Conservation (phyloP, 2,113 vertebrate species). For the Proterorhinus semilunaris region DNA sequence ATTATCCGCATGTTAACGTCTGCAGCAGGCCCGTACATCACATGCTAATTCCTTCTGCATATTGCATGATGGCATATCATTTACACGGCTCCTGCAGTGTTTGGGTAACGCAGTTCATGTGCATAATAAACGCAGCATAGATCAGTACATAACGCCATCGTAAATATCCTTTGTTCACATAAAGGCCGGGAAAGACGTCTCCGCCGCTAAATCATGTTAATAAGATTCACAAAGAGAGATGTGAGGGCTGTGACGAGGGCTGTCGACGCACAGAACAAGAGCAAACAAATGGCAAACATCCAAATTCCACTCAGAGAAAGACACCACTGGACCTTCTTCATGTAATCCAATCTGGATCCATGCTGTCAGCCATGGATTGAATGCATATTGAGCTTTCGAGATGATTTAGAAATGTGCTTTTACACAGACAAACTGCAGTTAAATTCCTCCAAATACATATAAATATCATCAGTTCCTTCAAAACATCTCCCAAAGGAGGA, state of each 20-base stretch:
- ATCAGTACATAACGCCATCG: neutral
- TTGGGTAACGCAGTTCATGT: neutral
- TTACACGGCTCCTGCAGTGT: conserved; percentile 4
- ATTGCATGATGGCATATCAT: conserved; percentile 26
- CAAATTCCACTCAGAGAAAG: too few relatives aligned
- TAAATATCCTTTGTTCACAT: conserved; percentile 1
- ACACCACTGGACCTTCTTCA: too few relatives aligned
- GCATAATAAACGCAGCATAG: conserved; percentile 5
- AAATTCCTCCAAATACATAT: too few relatives aligned
- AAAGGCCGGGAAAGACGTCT: neutral
- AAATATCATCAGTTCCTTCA: too few relatives aligned
- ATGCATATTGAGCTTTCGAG: too few relatives aligned
- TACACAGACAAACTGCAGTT: too few relatives aligned
- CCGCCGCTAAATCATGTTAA: conserved; percentile 12
- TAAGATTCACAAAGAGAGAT: conserved; percentile 22
- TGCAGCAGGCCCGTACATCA: conserved; percentile 21
- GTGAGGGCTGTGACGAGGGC: too few relatives aligned
- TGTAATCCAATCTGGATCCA: too few relatives aligned
- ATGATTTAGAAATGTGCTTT: too few relatives aligned
- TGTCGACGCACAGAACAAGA: neutral
- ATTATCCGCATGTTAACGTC: conserved; percentile 43
- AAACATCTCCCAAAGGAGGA: too few relatives aligned
- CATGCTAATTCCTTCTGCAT: conserved; percentile 17
- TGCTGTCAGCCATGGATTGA: too few relatives aligned
- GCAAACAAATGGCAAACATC: too few relatives aligned